Evolutionary conservation across 2,797 vertebrate genomes (phyloP).

Genomic region (Parambassis ranga): DNA sequence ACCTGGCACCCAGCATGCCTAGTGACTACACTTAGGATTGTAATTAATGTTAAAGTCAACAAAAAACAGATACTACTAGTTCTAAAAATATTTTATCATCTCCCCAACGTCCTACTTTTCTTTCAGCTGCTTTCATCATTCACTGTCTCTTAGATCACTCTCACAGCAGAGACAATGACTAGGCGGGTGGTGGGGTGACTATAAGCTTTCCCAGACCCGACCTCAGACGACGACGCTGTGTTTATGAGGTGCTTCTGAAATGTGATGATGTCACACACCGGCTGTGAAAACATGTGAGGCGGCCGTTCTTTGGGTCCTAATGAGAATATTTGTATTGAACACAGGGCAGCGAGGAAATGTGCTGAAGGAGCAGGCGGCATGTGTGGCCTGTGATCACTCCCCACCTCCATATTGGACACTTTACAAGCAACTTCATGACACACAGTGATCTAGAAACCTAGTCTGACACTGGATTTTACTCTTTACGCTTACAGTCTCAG

Average conservation of each 20-base stretch:
- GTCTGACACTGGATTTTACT: neutral
- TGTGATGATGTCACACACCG: conserved; percentile 74
- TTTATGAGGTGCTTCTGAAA: conserved; percentile 72
- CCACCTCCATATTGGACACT: neutral
- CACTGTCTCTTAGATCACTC: conserved; percentile 39
- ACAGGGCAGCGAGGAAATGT: conserved; percentile 30
- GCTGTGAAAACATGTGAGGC: conserved; percentile 71
- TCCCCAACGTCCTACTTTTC: conserved; percentile 4
- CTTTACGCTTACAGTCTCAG: neutral
- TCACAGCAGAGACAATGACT: conserved; percentile 54
- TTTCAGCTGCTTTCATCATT: conserved; percentile 34
- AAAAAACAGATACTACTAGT: conserved; percentile 2
- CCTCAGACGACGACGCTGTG: conserved; percentile 44
- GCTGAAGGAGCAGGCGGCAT: conserved; percentile 8
- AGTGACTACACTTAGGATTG: neutral
- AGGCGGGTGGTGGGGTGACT: conserved; percentile 27
- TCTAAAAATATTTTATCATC: conserved; percentile 3
- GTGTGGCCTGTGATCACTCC: conserved; percentile 54
- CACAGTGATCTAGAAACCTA: conserved; percentile 7
- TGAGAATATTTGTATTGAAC: conserved; percentile 59
- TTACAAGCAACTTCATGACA: neutral
- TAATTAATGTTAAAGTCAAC: conserved; percentile 9
- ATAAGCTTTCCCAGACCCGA: conserved; percentile 53
- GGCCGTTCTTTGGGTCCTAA: conserved; percentile 36
- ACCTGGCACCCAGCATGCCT: conserved; percentile 22